Base-by-base conservation (phyloP, 2,888 invertebrate species). In the Tipula lateralis region DNA sequence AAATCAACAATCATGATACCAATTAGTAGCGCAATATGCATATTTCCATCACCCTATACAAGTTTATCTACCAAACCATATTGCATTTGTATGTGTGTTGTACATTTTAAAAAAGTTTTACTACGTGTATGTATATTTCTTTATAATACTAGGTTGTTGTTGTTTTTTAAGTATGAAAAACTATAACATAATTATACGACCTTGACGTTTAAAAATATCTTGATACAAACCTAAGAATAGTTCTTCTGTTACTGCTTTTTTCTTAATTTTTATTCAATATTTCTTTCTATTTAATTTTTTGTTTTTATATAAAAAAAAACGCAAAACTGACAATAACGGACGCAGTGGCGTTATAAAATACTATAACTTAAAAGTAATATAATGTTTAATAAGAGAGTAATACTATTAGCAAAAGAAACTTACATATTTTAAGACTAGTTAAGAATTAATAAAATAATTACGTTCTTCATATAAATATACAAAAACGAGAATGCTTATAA, bases 171-270 rank as follows among this genome's bases (percentile, higher is more conserved):
- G 24, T 2, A 66, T 9, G 24, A 66, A 66, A 24, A 24, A 12
- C 5, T 24, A 24, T 24, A 66, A 24, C 24, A 66, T 66, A 24
- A 66, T 66, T 66, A 66, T 66, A 66, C 66, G 66, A 66, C 66
- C 66, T 66, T 66, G 66, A 66, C 66, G 66, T 66, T 66, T 66
- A 66, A 66, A 66, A 66, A 66, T 66, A 66, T 66, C 66, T 66
- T 66, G 24, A 66, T 24, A 24, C 13, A 66, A 66, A 9, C 19
- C 66, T 66, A 66, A 66, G 66, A 66, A 66, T 66, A 66, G 19
- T 66, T 66, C 66, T 66, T 66, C 66, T 66, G 66, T 24, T 66
- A 66, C 24, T 66, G 24, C 19, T 66, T 19, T 44, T 44, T n/a
- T 44, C 16, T 44, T 66, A 50, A 50, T 66, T 19, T 24, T 66